These are phyloP conservation scores for Vanessa tameamea DNA, from an alignment of 1,140 invertebrate genomes.

Conservation along the genomic window DNA sequence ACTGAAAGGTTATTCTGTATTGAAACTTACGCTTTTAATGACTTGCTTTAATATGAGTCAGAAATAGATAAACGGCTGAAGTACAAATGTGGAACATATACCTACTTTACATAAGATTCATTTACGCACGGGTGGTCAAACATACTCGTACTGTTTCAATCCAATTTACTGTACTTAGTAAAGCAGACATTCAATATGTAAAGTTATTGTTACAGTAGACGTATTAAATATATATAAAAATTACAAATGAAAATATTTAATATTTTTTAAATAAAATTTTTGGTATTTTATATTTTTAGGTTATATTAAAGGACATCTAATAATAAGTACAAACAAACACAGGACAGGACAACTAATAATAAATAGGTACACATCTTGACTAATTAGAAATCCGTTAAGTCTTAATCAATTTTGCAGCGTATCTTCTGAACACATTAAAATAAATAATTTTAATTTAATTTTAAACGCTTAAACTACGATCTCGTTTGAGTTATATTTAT, in stretches of 20 bases:
- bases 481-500: neutral
- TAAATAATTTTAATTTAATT: too few relatives aligned
- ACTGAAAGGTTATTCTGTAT: constrained; percentile 14
- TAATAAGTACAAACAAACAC: too few relatives aligned
- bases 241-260: neutral
- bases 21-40: constrained; percentile 13
- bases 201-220: neutral
- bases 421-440: too few relatives aligned
- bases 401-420: too few relatives aligned
- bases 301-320: too few relatives aligned
- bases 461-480: neutral
- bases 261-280: too few relatives aligned
- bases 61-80: neutral
- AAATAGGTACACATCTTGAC: too few relatives aligned
- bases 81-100: neutral
- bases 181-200: too few relatives aligned
- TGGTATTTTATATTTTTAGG: too few relatives aligned
- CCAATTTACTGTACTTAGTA: neutral
- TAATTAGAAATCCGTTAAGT: too few relatives aligned
- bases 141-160: neutral
- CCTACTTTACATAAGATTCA: neutral
- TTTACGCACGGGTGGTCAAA: neutral
- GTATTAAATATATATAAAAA: neutral
- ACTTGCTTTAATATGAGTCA: constrained; percentile 10
- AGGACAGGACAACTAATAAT: too few relatives aligned